Conservation (phyloP, 2,888 invertebrate genomes). For the Torymus tubicola region DNA sequence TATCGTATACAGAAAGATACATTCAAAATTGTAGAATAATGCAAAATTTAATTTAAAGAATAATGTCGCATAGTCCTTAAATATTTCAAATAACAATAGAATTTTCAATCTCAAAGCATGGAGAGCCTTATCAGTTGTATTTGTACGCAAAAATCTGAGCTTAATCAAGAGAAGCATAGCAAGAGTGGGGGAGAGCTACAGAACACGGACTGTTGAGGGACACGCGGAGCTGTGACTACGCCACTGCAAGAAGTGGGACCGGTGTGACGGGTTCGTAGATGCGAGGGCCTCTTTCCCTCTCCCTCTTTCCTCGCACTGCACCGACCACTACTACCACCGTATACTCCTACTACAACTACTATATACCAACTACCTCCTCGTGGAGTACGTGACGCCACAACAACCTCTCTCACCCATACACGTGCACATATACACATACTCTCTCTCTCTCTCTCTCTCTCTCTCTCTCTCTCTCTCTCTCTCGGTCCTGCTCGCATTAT, state of each 20-base stretch:
- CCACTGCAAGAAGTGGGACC: constrained; percentile 72
- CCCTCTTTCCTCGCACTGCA: constrained; percentile 43
- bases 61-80: too few relatives aligned
- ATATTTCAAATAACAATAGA: too few relatives aligned
- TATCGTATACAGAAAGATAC: too few relatives aligned
- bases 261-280: constrained; percentile 75
- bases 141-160: background rate
- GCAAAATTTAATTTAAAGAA: too few relatives aligned
- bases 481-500: constrained; percentile 3
- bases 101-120: too few relatives aligned
- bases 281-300: constrained; percentile 59
- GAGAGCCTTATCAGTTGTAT: too few relatives aligned
- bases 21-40: too few relatives aligned
- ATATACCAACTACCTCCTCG: background rate
- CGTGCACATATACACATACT: background rate
- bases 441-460: background rate
- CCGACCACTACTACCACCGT: constrained; percentile 41
- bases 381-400: too few relatives aligned
- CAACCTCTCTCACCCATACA: too few relatives aligned
- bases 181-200: too few relatives aligned
- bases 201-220: background rate
- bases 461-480: too few relatives aligned
- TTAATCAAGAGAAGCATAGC: too few relatives aligned
- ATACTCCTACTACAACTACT: constrained; percentile 28
- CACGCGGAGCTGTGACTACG: constrained; percentile 62